These are phyloP conservation scores for Tillus elongatus DNA, from an alignment of 2,888 invertebrate genomes.

Conservation along the genomic window DNA sequence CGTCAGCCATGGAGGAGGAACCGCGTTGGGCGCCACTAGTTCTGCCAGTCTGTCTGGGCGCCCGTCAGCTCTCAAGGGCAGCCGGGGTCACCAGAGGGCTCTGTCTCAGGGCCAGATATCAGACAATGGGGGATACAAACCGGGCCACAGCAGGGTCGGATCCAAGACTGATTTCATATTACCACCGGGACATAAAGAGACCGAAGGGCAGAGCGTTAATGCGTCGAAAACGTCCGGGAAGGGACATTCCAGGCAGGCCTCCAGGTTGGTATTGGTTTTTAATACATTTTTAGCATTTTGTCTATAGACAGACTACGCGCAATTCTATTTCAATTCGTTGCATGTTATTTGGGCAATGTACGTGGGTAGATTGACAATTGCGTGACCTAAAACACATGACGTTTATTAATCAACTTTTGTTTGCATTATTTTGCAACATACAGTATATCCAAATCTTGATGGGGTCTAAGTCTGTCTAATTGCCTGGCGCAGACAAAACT, in stretches of 20 bases:
- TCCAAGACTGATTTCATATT: constrained; percentile 84
- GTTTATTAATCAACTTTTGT: too few relatives aligned
- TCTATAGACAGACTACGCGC: too few relatives aligned
- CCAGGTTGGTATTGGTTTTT: too few relatives aligned
- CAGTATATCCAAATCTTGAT: too few relatives aligned
- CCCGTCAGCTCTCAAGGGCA: constrained; percentile 64
- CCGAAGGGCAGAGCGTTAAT: constrained; percentile 29
- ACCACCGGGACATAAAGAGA: constrained; percentile 76
- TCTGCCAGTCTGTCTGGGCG: constrained; percentile 44
- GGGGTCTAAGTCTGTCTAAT: too few relatives aligned
- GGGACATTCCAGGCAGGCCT: constrained; percentile 79
- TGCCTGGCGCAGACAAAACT: too few relatives aligned
- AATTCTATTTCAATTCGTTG: too few relatives aligned
- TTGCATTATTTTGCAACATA: too few relatives aligned
- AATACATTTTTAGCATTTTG: too few relatives aligned
- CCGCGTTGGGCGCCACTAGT: constrained; percentile 42
- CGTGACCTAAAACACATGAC: too few relatives aligned
- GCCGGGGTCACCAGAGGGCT: constrained; percentile 59
- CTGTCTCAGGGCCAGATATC: constrained; percentile 81
- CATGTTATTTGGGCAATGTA: too few relatives aligned
- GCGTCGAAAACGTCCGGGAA: constrained; percentile 43
- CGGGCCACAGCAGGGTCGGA: constrained; percentile 71
- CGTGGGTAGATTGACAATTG: too few relatives aligned
- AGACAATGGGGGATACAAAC: constrained; percentile 41
- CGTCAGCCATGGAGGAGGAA: constrained; percentile 73